Evolutionary conservation across 1,140 invertebrate genomes (phyloP).

Genomic region (Gerris buenoi): DNA sequence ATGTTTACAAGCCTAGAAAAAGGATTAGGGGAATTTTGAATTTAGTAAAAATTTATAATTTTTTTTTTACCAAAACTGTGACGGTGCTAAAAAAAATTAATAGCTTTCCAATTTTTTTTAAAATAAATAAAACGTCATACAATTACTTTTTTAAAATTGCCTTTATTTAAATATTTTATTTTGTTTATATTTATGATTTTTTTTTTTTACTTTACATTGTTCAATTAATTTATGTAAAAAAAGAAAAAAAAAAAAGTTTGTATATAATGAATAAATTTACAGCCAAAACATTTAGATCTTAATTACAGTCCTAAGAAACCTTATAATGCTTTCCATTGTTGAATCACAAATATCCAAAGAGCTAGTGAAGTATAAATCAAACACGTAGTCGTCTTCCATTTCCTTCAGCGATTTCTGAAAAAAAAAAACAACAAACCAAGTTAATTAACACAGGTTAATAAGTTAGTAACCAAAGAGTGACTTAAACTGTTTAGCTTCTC

Average conservation of each 20-base stretch:
- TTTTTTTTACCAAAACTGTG: too few species aligned
- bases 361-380: conserved; percentile 16
- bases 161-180: neutral
- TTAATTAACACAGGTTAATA: too few species aligned
- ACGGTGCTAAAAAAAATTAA: too few species aligned
- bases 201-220: neutral
- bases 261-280: neutral
- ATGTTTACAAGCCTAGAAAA: too few species aligned
- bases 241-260: neutral
- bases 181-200: neutral
- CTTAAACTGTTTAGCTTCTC: too few species aligned
- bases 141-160: neutral
- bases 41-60: too few species aligned
- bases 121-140: too few species aligned
- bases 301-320: conserved; percentile 8
- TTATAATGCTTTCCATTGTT: conserved; percentile 11
- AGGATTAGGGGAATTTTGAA: too few species aligned
- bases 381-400: conserved; percentile 13
- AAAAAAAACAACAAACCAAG: too few species aligned
- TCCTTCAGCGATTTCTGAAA: neutral
- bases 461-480: too few species aligned
- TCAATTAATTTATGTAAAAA: neutral
- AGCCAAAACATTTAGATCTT: neutral
- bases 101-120: too few species aligned
- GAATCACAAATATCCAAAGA: conserved; percentile 13